Conservation (phyloP, 2,797 vertebrate genomes). For the Pseudochaenichthys georgianus region DNA sequence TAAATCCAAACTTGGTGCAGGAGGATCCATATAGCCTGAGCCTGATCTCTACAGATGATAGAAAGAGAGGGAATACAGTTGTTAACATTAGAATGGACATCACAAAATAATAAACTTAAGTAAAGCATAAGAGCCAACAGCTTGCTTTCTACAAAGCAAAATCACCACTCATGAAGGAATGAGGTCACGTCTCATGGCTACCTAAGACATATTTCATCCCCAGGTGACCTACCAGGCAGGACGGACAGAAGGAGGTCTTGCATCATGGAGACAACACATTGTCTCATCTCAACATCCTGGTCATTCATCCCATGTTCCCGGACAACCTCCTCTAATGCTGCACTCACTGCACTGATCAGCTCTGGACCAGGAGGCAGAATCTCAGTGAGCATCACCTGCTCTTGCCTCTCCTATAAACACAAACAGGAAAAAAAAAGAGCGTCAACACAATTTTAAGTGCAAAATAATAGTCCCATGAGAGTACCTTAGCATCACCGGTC, state of each 20-base stretch:
- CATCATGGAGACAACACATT: conserved; percentile 85
- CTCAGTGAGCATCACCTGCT: conserved; percentile 89
- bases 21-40: conserved; percentile 95
- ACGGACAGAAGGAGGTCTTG: conserved; percentile 87
- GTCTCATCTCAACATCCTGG: conserved; percentile 87
- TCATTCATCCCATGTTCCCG: conserved; percentile 87
- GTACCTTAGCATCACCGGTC: not conserved
- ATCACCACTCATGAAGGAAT: not conserved
- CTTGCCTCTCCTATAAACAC: conserved; percentile 87
- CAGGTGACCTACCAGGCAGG: conserved; percentile 86
- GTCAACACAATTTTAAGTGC: not conserved
- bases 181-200: not conserved
- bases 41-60: conserved; percentile 86
- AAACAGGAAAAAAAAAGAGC: not conserved
- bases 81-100: not conserved
- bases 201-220: not conserved
- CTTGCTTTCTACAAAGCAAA: not conserved
- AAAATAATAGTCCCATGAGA: not conserved
- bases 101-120: not conserved
- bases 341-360: conserved; percentile 87
- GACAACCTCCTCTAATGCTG: conserved; percentile 86
- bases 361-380: conserved; percentile 87
- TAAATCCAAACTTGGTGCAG: conserved; percentile 93
- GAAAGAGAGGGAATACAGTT: conserved; percentile 8
- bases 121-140: not conserved